Evolutionary conservation across 2,113 vertebrate genomes (phyloP).

Genomic region (human): GRCh38 chr4:71111001-71111500

Average conservation of each 20-base stretch:
- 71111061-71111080: not conserved
- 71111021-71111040: not conserved
- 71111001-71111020: not conserved
- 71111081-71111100: conserved; percentile 20
- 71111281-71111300: not conserved
- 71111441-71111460: no score
- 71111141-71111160: not conserved
- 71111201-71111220: not conserved
- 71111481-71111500: no score
- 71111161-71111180: not conserved
- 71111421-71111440: no score
- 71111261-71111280: not conserved
- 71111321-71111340: not conserved
- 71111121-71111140: not conserved
- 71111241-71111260: not conserved
- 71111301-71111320: not conserved
- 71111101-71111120: not conserved
- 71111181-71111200: not conserved
- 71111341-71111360: not conserved
- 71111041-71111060: not conserved
- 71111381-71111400: no score
- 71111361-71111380: not conserved
- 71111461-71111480: no score
- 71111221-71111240: not conserved
- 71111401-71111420: no score